Evolutionary conservation across 2,797 vertebrate species (phyloP), one percentile per base, ranked within the genome.

Genomic region (Protonibea diacanthus): DNA sequence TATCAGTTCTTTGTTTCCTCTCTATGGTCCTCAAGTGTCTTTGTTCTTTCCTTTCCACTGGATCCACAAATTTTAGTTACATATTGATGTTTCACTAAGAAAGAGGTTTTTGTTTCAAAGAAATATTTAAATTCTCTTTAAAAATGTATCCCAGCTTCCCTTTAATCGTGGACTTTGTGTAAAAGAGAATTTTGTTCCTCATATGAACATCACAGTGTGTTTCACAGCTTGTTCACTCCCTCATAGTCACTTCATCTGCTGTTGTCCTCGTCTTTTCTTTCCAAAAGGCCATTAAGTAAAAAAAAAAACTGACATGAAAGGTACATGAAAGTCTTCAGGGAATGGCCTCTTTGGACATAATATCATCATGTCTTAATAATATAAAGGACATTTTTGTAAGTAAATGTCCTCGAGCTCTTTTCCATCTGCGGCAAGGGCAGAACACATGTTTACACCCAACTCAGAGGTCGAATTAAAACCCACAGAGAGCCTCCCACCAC

Each of bases 361-460:
- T 25, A 65, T 55, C 23, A 63, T 44, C 56, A 17, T 65, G 52
- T 55, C 15, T 17, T 40, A n/a, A 69, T 57, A 33, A 74, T 48
- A 38, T 58, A 44, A 51, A 55, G 9, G 51, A 2, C 10, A 49
- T 13, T 73, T 67, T 67, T 52, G 4, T 25, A 4, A 40, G 17
- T 21, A 13, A 73, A 64, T 76, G 47, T 74, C 44, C 62, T 73
- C 42, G 63, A 61, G 73, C 59, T 78, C 63, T 62, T 58, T 58
- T 11, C 12, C 60, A 69, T 73, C 14, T 69, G 59, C 2, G 0
- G 60, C 38, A 45, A 75, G 48, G 33, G 12, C 33, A 61, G 71
- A 76, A 58, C 49, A 45, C 51, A 64, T 62, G 47, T 74, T 63
- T 29, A 13, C 48, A 61, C 8, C 33, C 17, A 5, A 21, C 51